phyloP scores from a whole-genome alignment of 1,140 invertebrate genomes.

The Cydia pomonella region DNA sequence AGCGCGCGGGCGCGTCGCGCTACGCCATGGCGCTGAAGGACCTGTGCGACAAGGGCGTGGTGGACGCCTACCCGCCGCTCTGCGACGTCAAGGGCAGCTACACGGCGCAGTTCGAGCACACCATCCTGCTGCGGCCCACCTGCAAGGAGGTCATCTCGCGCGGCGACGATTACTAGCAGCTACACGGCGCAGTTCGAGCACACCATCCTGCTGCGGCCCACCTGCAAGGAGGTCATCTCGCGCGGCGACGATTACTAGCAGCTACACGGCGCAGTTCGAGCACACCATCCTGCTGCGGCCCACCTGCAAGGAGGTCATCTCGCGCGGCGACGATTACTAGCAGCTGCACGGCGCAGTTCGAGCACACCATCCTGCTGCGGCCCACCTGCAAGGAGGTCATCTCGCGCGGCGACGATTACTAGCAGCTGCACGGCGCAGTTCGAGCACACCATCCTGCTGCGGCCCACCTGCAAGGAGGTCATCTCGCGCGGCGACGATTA shows the following conservation, averaged over 20 bases:
- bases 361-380: conserved; percentile 98
- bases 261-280: conserved; percentile 99
- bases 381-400: conserved; percentile 99
- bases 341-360: conserved; percentile 99
- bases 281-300: conserved; percentile 98
- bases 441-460: no score
- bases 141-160: conserved; percentile 99
- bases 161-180: conserved; percentile 98
- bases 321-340: conserved; percentile 98
- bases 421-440: no score
- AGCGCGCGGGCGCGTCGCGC: conserved; percentile 97
- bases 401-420: conserved; percentile 98
- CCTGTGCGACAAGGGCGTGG: conserved; percentile 97
- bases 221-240: conserved; percentile 99
- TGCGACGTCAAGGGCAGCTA: conserved; percentile 99
- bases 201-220: conserved; percentile 97
- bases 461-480: no score
- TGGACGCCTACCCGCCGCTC: conserved; percentile 98
- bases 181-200: conserved; percentile 99
- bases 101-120: conserved; percentile 99
- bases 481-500: no score
- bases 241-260: conserved; percentile 98
- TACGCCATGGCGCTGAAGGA: conserved; percentile 99
- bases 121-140: conserved; percentile 97
- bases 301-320: conserved; percentile 99